phyloP scores from a whole-genome alignment of 2,888 invertebrate genomes.

The Apamea epomidion region DNA sequence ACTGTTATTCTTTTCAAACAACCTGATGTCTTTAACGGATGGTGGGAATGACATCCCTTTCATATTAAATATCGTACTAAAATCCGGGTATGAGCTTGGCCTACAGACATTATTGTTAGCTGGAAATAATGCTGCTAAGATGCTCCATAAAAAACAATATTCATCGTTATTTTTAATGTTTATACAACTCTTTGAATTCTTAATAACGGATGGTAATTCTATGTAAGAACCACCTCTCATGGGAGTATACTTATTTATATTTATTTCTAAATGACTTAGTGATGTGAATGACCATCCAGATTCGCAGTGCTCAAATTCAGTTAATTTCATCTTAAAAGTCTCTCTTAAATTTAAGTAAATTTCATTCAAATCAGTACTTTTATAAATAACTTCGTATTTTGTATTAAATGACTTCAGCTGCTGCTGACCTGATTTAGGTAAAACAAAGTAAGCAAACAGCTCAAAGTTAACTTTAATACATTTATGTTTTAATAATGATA shows the following conservation, averaged over 20 bases:
- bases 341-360: not conserved
- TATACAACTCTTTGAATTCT: not conserved
- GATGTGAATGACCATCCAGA: no score
- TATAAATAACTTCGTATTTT: not conserved
- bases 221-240: no score
- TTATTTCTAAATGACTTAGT: no score
- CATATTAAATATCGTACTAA: not conserved
- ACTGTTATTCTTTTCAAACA: no score
- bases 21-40: not conserved
- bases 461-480: not conserved
- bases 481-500: not conserved
- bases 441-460: not conserved
- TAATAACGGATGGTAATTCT: not conserved
- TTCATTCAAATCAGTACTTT: not conserved
- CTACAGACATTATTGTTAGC: not conserved
- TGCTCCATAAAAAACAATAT: no score
- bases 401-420: not conserved
- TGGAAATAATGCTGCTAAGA: no score
- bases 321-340: not conserved
- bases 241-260: no score
- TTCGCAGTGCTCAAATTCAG: not conserved
- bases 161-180: no score
- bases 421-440: not conserved
- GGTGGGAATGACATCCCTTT: not conserved
- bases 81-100: not conserved